phyloP scores from a whole-genome alignment of 2,888 invertebrate species.

The Hypomecis atomaria region DNA sequence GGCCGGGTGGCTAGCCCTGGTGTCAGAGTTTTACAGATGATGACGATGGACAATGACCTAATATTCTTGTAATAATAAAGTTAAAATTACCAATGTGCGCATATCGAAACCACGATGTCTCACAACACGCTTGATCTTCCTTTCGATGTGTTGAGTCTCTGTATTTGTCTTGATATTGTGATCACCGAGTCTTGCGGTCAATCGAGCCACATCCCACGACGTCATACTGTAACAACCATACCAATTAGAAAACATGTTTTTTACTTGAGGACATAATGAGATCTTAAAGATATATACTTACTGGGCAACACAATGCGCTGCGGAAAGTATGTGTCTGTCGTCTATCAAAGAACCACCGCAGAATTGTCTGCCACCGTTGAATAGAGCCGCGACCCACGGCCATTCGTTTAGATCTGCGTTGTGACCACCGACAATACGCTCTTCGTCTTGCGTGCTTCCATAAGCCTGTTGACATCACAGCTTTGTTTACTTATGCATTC shows the following conservation, averaged over 20 bases:
- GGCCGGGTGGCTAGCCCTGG: no score
- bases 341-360: constrained; percentile 95
- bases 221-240: constrained; percentile 88
- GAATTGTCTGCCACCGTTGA: constrained; percentile 93
- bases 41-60: not conserved
- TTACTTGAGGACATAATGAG: not conserved
- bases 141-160: constrained; percentile 91
- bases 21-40: no score
- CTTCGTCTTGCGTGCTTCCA: constrained; percentile 86
- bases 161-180: constrained; percentile 91
- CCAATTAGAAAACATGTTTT: constrained; percentile 6
- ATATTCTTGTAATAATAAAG: not conserved
- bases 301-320: constrained; percentile 96
- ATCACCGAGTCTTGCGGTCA: constrained; percentile 93
- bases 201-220: constrained; percentile 93
- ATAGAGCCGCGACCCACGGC: constrained; percentile 94
- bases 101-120: constrained; percentile 93
- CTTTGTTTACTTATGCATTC: not conserved
- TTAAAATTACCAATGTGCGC: constrained; percentile 87
- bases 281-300: constrained; percentile 71
- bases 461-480: constrained; percentile 55
- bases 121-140: constrained; percentile 92
- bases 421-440: constrained; percentile 93
- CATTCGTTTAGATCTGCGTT: constrained; percentile 92
- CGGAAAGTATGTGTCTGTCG: constrained; percentile 90